Evolutionary conservation across 2,797 vertebrate genomes (phyloP).

Genomic region (Atherinosoma microstoma): DNA sequence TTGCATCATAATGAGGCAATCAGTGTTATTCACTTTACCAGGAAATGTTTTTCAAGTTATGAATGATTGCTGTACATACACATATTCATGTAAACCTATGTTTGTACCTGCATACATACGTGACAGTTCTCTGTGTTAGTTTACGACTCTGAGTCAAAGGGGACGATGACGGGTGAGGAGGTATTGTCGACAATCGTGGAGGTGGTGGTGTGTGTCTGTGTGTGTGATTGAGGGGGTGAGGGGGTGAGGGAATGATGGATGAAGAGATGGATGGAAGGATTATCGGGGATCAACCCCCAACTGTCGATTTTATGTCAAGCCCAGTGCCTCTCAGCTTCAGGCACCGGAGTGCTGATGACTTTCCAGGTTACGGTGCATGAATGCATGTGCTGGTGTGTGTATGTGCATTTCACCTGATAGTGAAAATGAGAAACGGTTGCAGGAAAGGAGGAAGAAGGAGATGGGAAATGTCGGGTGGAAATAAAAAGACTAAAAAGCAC

Average conservation of each 20-base stretch:
- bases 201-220: slow-evolving; percentile 10
- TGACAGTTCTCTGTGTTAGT: not conserved
- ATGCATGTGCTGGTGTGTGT: slow-evolving; percentile 2
- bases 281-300: slow-evolving; percentile 52
- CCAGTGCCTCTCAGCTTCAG: slow-evolving; percentile 33
- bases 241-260: slow-evolving; percentile 51
- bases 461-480: not conserved
- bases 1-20: not conserved
- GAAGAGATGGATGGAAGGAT: slow-evolving; percentile 45
- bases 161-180: not conserved
- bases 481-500: not conserved
- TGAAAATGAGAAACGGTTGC: slow-evolving; percentile 44
- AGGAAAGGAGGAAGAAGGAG: slow-evolving; percentile 9
- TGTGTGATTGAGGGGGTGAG: slow-evolving; percentile 14
- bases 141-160: not conserved
- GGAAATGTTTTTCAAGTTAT: not conserved
- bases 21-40: no score
- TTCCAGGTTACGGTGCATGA: slow-evolving; percentile 19
- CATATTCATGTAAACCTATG: not conserved
- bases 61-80: not conserved
- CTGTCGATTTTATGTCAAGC: slow-evolving; percentile 53
- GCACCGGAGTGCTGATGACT: slow-evolving; percentile 9
- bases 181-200: slow-evolving; percentile 1
- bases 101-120: not conserved
- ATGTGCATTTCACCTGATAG: slow-evolving; percentile 1